Evolutionary conservation across 2,888 invertebrate species (phyloP).

Genomic region (Meiosimyza platycephala): DNA sequence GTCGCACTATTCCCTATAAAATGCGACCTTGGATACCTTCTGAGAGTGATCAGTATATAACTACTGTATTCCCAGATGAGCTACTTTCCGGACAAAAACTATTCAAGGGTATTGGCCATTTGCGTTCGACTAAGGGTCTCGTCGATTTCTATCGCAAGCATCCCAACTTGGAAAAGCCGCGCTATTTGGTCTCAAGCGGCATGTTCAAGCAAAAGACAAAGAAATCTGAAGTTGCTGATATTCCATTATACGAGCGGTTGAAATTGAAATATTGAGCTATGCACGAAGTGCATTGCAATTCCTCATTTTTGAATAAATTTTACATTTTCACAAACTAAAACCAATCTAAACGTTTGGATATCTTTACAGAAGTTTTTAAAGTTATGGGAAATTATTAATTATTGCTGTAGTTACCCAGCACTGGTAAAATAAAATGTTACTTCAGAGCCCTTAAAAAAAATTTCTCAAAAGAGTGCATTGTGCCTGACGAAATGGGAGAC

Average conservation of each 20-base stretch:
- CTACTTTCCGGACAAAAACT: constrained; percentile 59
- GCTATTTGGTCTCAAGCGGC: constrained; percentile 57
- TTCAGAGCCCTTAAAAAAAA: too few species aligned
- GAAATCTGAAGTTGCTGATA: constrained; percentile 48
- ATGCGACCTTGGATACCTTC: constrained; percentile 57
- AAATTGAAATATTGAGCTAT: constrained; percentile 54
- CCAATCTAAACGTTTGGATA: too few species aligned
- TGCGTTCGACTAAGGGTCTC: constrained; percentile 61
- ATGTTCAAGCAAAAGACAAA: constrained; percentile 52
- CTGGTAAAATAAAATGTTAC: too few species aligned
- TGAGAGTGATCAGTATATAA: constrained; percentile 53
- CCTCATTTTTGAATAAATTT: too few species aligned
- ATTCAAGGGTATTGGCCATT: constrained; percentile 65
- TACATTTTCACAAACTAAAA: too few species aligned
- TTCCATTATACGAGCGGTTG: constrained; percentile 62
- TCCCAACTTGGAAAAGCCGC: constrained; percentile 56
- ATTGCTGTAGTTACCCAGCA: too few species aligned
- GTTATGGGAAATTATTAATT: too few species aligned
- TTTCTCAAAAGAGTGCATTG: too few species aligned
- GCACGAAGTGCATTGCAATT: too few species aligned
- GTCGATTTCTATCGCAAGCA: constrained; percentile 59
- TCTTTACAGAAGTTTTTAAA: too few species aligned
- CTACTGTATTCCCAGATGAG: constrained; percentile 62
- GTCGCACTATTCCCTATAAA: constrained; percentile 60
- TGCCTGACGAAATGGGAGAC: too few species aligned